Conservation (phyloP, 2,113 vertebrate species). For the Patagioenas fasciata region DNA sequence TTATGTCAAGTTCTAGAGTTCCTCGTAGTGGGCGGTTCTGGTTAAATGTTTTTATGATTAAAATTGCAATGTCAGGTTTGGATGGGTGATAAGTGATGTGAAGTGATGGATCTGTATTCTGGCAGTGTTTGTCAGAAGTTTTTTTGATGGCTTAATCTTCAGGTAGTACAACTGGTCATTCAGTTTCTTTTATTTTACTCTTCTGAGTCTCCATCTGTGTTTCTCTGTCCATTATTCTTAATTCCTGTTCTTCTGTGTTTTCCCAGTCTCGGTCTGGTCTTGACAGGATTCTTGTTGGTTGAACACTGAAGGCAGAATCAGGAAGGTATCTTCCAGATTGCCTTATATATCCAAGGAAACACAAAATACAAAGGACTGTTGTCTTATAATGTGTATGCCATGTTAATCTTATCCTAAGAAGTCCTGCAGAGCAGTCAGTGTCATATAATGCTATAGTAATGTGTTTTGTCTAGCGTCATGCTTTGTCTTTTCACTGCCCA, state of each 20-base stretch:
- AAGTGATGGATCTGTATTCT: not conserved
- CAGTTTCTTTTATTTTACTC: not conserved
- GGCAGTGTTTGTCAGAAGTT: not conserved
- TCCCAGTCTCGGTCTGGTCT: not conserved
- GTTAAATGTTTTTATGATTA: not conserved
- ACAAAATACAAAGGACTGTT: not conserved
- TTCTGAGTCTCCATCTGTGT: not conserved
- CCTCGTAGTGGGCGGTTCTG: not conserved
- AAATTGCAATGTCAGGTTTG: not conserved
- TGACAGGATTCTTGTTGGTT: not conserved
- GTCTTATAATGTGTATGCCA: not conserved
- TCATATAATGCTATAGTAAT: not conserved
- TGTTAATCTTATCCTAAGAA: not conserved
- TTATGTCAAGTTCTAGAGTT: not conserved
- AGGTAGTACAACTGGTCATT: not conserved
- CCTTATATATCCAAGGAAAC: not conserved
- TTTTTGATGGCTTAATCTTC: not conserved
- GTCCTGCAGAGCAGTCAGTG: not conserved
- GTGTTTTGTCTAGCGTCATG: not conserved
- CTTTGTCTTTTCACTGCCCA: not conserved
- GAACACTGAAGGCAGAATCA: not conserved
- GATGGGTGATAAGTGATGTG: not conserved
- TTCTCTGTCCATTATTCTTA: not conserved
- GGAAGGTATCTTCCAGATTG: not conserved
- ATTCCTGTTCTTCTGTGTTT: not conserved